Evolutionary conservation across 2,113 vertebrate genomes (phyloP).

Genomic region (Periophthalmodon schlosseri): DNA sequence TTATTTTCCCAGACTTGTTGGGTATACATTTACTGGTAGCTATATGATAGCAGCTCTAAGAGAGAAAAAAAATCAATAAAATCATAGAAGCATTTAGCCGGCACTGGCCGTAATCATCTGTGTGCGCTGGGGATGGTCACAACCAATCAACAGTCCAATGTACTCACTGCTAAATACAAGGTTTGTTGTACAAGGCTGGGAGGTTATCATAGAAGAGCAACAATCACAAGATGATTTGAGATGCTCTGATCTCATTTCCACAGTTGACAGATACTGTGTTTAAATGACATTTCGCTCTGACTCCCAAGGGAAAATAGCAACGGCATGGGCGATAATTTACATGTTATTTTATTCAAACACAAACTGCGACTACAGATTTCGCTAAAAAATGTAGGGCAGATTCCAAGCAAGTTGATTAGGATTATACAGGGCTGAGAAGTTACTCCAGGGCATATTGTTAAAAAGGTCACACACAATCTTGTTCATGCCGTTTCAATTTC

Average conservation of each 20-base stretch:
- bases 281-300: conserved; percentile 3
- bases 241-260: neutral
- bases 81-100: conserved; percentile 21
- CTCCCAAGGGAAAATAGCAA: neutral
- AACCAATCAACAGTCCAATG: conserved; percentile 27
- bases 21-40: conserved; percentile 38
- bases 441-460: neutral
- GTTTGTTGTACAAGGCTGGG: conserved; percentile 3
- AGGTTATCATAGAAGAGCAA: neutral
- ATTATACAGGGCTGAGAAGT: conserved; percentile 15
- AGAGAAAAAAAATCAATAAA: conserved; percentile 44
- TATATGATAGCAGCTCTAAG: conserved; percentile 24
- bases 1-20: conserved; percentile 54
- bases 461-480: neutral
- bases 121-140: conserved; percentile 4
- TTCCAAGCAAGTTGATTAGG: conserved; percentile 9
- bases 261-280: neutral
- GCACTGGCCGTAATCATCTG: conserved; percentile 37
- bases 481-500: conserved; percentile 7
- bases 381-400: conserved; percentile 13
- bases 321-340: conserved; percentile 9
- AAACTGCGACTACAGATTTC: neutral
- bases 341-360: conserved; percentile 17
- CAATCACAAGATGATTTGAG: conserved; percentile 1
- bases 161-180: neutral